Evolutionary conservation across 1,140 invertebrate genomes (phyloP).

Genomic region (Cataglyphis hispanica): DNA sequence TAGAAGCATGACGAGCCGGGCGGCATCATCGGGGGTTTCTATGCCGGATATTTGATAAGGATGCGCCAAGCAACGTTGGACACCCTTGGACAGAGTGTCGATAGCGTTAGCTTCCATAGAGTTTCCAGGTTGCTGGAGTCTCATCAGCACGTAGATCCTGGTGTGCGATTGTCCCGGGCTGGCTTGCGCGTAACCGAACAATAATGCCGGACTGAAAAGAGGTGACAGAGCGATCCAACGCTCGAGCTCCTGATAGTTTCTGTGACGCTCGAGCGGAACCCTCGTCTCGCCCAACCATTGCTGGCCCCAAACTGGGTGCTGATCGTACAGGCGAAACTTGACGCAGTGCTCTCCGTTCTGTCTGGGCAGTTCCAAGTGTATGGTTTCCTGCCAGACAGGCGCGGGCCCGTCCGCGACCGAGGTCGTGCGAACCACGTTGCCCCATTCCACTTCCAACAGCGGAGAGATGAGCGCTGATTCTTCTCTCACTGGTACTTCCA

Average conservation of each 20-base stretch:
- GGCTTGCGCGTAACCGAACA: slow-evolving; percentile 84
- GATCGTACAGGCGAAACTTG: slow-evolving; percentile 83
- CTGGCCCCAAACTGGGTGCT: slow-evolving; percentile 84
- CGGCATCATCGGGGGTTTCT: slow-evolving; percentile 79
- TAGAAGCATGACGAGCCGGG: slow-evolving; percentile 80
- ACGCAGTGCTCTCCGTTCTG: slow-evolving; percentile 77
- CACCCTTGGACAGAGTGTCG: slow-evolving; percentile 79
- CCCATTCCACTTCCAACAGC: slow-evolving; percentile 83
- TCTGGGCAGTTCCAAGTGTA: slow-evolving; percentile 81
- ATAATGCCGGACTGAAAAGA: slow-evolving; percentile 79
- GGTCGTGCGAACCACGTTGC: slow-evolving; percentile 76
- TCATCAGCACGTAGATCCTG: slow-evolving; percentile 83
- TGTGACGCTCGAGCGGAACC: slow-evolving; percentile 81
- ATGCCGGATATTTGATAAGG: slow-evolving; percentile 81
- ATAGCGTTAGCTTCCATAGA: slow-evolving; percentile 75
- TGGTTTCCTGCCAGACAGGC: slow-evolving; percentile 84
- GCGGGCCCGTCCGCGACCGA: slow-evolving; percentile 81
- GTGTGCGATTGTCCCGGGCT: slow-evolving; percentile 83
- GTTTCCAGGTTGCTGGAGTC: slow-evolving; percentile 79
- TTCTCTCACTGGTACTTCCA: slow-evolving; percentile 84
- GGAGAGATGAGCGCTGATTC: slow-evolving; percentile 84
- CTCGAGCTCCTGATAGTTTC: slow-evolving; percentile 83
- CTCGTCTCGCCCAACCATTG: slow-evolving; percentile 84
- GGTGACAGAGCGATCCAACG: slow-evolving; percentile 83
- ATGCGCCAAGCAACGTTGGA: slow-evolving; percentile 81